Evolutionary conservation across 2,888 invertebrate species (phyloP).

Genomic region (Steinernema carpocapsae): DNA sequence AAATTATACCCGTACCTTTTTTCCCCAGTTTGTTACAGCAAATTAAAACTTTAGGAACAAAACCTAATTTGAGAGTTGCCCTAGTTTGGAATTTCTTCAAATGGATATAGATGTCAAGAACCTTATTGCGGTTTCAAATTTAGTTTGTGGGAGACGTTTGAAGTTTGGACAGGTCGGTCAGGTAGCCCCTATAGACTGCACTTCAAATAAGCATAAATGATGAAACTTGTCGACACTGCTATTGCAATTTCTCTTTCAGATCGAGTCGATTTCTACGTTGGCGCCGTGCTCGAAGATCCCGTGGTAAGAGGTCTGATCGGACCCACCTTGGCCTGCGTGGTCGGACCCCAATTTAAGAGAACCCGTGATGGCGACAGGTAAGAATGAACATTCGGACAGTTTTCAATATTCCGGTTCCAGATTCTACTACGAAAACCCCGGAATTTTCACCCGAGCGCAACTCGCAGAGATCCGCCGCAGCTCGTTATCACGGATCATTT

Average conservation of each 20-base stretch:
- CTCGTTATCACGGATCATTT: conserved; percentile 83
- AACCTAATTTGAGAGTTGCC: no score
- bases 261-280: conserved; percentile 73
- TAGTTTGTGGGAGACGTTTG: no score
- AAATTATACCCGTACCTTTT: no score
- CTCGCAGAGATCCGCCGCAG: conserved; percentile 82
- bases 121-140: no score
- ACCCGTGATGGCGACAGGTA: conserved; percentile 72
- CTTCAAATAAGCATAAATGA: no score
- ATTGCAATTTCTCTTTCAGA: no score
- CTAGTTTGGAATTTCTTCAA: no score
- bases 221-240: no score
- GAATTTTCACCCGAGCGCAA: conserved; percentile 73
- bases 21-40: no score
- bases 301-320: conserved; percentile 72
- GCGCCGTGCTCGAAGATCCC: conserved; percentile 71
- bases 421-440: conserved; percentile 72
- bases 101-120: neutral
- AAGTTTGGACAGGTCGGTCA: no score
- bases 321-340: conserved; percentile 71
- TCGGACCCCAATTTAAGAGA: conserved; percentile 72
- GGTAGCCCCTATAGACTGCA: no score
- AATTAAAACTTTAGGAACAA: no score
- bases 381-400: neutral
- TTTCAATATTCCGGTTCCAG: conserved; percentile 49